Evolutionary conservation across 2,113 vertebrate genomes (phyloP).

Genomic region (Halcyon senegalensis): DNA sequence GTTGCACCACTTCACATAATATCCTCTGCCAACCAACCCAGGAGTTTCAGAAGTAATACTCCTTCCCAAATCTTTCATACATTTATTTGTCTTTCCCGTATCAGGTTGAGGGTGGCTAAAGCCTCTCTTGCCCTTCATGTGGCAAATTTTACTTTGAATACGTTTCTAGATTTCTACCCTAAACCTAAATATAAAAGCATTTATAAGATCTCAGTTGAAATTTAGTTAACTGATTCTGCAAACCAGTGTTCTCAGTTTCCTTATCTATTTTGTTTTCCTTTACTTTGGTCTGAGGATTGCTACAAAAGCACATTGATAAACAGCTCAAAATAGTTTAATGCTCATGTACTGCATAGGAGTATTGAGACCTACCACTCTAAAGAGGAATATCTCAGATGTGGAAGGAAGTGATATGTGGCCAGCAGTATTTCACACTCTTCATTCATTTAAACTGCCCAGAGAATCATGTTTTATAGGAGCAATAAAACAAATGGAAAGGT

Average conservation of each 20-base stretch:
- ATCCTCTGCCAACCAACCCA: neutral
- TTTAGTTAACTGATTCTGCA: neutral
- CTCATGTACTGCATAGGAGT: neutral
- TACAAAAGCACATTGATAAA: neutral
- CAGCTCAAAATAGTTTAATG: neutral
- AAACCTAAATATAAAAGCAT: neutral
- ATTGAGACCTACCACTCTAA: neutral
- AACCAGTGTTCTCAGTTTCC: neutral
- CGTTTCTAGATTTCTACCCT: neutral
- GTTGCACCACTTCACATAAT: neutral
- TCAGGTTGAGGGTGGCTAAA: neutral
- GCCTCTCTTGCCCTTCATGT: neutral
- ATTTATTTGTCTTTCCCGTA: neutral
- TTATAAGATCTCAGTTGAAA: neutral
- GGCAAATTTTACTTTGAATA: neutral
- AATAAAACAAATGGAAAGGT: conserved; percentile 18
- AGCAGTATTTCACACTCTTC: neutral
- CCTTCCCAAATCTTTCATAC: neutral
- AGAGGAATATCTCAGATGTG: neutral
- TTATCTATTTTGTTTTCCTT: neutral
- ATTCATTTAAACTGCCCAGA: neutral
- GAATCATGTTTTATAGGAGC: neutral
- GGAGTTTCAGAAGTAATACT: neutral
- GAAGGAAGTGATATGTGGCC: neutral
- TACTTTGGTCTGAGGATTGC: neutral